Evolutionary conservation across 2,888 invertebrate genomes (phyloP).

Genomic region (Yponomeuta sedellus): DNA sequence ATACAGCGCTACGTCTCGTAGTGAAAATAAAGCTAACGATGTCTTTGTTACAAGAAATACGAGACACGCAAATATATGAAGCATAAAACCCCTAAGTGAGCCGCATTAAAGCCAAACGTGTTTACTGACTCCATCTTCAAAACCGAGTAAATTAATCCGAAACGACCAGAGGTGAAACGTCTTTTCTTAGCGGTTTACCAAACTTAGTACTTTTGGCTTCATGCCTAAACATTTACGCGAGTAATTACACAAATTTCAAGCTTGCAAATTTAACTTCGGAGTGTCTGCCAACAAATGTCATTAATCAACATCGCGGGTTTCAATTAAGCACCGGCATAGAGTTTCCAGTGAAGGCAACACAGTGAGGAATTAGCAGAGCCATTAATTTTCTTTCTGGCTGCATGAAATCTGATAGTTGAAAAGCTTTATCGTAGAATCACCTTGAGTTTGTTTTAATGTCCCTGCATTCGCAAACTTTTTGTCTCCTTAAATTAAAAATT

Average conservation of each 20-base stretch:
- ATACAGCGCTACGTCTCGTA: too few relatives aligned
- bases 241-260: neutral
- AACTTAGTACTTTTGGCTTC: conserved; percentile 4
- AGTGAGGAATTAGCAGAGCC: neutral
- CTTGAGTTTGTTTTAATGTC: neutral
- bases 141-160: conserved; percentile 6
- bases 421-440: neutral
- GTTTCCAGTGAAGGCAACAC: neutral
- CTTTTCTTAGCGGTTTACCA: neutral
- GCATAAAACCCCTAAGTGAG: neutral
- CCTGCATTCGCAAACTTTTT: neutral
- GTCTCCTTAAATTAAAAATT: neutral
- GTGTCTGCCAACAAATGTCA: conserved; percentile 7
- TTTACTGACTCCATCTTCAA: conserved; percentile 4
- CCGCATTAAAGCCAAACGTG: neutral
- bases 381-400: neutral
- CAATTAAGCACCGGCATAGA: conserved; percentile 1
- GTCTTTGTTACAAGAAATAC: neutral
- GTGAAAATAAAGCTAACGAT: neutral
- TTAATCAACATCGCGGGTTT: conserved; percentile 7
- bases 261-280: conserved; percentile 3
- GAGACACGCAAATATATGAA: neutral
- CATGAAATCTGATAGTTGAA: neutral
- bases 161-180: neutral
- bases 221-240: conserved; percentile 6